Conservation (phyloP, 1,140 invertebrate species). For the Drosophila insularis region DNA sequence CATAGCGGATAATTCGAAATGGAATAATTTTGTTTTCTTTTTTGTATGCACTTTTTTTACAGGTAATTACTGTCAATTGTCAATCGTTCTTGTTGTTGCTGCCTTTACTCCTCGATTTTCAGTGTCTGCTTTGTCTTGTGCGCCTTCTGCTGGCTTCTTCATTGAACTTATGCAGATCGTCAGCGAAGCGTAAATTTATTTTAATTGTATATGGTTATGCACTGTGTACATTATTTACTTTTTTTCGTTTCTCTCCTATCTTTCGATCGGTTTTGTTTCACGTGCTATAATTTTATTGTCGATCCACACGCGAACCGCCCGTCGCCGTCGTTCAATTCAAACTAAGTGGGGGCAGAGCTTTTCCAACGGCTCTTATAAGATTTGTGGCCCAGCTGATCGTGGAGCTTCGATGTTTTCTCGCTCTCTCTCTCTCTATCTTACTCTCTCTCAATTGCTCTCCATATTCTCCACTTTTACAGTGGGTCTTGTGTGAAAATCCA, state of each 20-base stretch:
- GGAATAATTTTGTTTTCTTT: background rate
- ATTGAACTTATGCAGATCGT: slow-evolving; percentile 74
- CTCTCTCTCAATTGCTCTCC: background rate
- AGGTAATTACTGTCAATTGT: background rate
- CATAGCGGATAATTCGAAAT: background rate
- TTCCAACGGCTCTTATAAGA: slow-evolving; percentile 60
- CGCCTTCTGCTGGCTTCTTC: slow-evolving; percentile 42
- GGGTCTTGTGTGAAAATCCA: background rate
- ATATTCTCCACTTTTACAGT: background rate
- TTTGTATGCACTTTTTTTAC: background rate
- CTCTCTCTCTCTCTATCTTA: slow-evolving; percentile 14
- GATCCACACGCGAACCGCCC: slow-evolving; percentile 50
- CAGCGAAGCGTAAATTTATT: slow-evolving; percentile 69
- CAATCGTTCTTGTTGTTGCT: background rate
- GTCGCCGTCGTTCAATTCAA: slow-evolving; percentile 46
- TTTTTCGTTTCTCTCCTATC: slow-evolving; percentile 24
- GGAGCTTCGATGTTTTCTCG: slow-evolving; percentile 1
- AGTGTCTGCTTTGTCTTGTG: slow-evolving; percentile 29
- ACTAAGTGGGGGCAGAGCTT: slow-evolving; percentile 52
- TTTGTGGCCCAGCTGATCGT: slow-evolving; percentile 27
- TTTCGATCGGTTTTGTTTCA: slow-evolving; percentile 11
- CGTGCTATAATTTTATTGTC: background rate
- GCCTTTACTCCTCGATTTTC: background rate
- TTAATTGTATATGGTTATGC: slow-evolving; percentile 59
- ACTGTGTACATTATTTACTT: slow-evolving; percentile 65